Evolutionary conservation across 2,113 vertebrate genomes (phyloP).

Genomic region (Shinisaurus crocodilurus): DNA sequence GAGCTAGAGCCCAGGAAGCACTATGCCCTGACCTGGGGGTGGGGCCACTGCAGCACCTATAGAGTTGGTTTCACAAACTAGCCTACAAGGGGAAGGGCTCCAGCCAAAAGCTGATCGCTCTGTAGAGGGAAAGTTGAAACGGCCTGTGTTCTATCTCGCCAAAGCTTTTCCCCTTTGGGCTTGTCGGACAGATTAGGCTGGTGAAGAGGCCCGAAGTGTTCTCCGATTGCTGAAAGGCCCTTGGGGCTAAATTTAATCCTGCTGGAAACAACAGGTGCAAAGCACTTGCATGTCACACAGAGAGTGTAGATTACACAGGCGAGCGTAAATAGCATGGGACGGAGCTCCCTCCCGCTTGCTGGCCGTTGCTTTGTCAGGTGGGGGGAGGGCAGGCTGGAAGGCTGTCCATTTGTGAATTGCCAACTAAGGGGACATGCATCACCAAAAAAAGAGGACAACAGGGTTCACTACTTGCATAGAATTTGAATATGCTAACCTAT

Average conservation of each 20-base stretch:
- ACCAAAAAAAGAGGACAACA: too few species aligned
- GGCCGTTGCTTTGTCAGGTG: background rate
- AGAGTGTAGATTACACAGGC: background rate
- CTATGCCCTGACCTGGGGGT: background rate
- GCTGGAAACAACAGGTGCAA: conserved; percentile 9
- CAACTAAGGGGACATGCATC: too few species aligned
- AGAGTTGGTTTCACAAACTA: background rate
- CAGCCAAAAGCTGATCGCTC: background rate
- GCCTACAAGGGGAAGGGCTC: background rate
- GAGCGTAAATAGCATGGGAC: background rate
- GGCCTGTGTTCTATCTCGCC: too few species aligned
- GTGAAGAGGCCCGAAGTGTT: background rate
- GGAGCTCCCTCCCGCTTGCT: background rate
- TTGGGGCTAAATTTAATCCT: conserved; percentile 18
- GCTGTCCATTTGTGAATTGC: background rate
- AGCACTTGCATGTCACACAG: background rate
- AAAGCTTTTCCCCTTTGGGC: background rate
- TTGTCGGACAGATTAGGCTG: background rate
- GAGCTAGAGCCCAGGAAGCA: too few species aligned
- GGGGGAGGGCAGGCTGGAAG: background rate
- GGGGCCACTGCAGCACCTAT: background rate
- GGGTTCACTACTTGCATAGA: too few species aligned
- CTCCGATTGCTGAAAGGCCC: background rate
- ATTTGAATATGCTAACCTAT: too few species aligned
- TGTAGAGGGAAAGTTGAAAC: background rate